These are phyloP conservation scores for Melanerpes aurifrons DNA, from an alignment of 2,113 vertebrate genomes.

Conservation along the genomic window DNA sequence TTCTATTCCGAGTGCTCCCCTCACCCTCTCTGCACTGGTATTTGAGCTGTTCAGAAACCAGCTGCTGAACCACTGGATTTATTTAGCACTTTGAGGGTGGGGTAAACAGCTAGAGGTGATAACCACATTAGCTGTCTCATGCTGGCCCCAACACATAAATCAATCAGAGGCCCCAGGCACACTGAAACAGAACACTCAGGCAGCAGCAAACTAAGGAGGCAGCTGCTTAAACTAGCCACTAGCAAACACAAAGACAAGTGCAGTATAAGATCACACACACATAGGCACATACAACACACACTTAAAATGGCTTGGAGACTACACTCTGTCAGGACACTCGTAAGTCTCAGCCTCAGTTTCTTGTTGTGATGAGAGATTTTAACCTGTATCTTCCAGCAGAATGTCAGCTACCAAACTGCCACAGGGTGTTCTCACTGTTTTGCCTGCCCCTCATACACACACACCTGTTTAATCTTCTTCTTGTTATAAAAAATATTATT, in stretches of 20 bases:
- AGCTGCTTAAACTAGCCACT: not conserved
- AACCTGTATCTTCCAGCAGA: not conserved
- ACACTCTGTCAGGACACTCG: not conserved
- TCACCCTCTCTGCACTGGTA: constrained; percentile 4
- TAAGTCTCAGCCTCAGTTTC: not conserved
- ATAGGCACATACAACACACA: not conserved
- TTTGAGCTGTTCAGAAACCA: constrained; percentile 58
- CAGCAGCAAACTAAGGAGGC: constrained; percentile 16
- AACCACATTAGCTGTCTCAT: constrained; percentile 58
- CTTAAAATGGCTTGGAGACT: not conserved
- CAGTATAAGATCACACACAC: not conserved
- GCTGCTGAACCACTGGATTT: constrained; percentile 55
- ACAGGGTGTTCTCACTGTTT: not conserved
- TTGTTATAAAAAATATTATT: not conserved
- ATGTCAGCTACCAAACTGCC: not conserved
- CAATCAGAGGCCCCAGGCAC: constrained; percentile 38
- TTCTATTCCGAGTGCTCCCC: not conserved
- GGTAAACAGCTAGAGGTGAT: constrained; percentile 66
- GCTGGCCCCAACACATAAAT: constrained; percentile 54
- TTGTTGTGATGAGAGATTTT: not conserved
- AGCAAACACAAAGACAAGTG: constrained; percentile 34
- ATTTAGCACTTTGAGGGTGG: constrained; percentile 51
- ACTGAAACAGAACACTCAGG: not conserved
- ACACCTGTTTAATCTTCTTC: not conserved
- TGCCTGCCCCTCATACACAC: not conserved